Conservation (phyloP, 2,113 vertebrate genomes). For the Callorhinus ursinus region DNA sequence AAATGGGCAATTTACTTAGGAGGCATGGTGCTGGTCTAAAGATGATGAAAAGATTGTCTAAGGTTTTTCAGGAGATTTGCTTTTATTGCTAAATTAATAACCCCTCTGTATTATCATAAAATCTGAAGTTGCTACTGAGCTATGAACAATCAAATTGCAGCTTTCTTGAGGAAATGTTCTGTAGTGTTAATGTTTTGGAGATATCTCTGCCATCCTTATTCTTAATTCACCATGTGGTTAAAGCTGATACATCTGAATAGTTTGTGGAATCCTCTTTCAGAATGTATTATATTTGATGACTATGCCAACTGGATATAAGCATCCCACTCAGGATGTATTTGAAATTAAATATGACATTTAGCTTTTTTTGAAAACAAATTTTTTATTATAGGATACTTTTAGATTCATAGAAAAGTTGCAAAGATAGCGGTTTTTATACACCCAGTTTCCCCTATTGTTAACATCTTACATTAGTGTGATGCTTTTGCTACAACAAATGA, state of each 20-base stretch:
- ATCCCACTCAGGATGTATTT: background rate
- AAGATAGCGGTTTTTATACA: background rate
- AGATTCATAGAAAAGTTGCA: slow-evolving; percentile 11
- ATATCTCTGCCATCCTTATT: background rate
- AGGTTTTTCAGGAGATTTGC: slow-evolving; percentile 56
- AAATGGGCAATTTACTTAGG: background rate
- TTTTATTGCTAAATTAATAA: slow-evolving; percentile 63
- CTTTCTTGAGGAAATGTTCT: slow-evolving; percentile 63
- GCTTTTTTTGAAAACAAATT: slow-evolving; percentile 38
- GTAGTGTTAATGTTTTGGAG: slow-evolving; percentile 39
- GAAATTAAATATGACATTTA: slow-evolving; percentile 69
- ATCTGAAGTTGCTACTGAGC: slow-evolving; percentile 47
- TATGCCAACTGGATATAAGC: background rate
- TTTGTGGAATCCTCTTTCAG: slow-evolving; percentile 64
- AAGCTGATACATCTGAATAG: slow-evolving; percentile 34
- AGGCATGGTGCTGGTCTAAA: background rate
- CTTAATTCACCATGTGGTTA: slow-evolving; percentile 32
- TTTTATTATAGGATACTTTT: slow-evolving; percentile 18
- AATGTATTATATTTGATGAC: slow-evolving; percentile 66
- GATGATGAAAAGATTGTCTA: slow-evolving; percentile 1
- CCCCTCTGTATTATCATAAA: slow-evolving; percentile 53
- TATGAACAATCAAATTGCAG: background rate
- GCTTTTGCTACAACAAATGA: background rate
- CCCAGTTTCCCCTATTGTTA: background rate
- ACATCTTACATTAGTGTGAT: background rate